Base-by-base conservation (phyloP, 2,888 invertebrate species). In the Nowickia ferox region DNA sequence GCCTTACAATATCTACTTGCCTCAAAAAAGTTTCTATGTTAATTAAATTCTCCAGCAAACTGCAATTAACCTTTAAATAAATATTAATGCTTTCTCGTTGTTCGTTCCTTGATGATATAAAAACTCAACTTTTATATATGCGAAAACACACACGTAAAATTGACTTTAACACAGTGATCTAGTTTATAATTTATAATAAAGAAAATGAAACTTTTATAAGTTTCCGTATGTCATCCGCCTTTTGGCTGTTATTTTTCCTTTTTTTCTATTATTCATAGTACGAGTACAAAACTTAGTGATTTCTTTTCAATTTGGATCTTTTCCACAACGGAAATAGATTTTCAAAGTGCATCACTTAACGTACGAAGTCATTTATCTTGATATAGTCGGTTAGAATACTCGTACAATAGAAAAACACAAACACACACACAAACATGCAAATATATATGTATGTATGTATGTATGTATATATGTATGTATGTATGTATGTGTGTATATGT, bases 151-250 rank as follows among this genome's bases (percentile, higher is more conserved):
- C 38, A 38, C 59, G 38, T 71, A 19, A 79, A 69, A 66, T 76
- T 77, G 82, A 77, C 63, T 83, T 83, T 83, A 77, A 76, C 82
- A 83, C 38, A 76, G 76, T 83, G 76, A 83, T 63, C 82, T 65
- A 77, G 61, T 77, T 80, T 80, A 48, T 66, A 72, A 74, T 66
- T 71, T 55, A 30, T 61, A 51, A 78, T 53, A 61, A 79, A 46
- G 40, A 65, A 55, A 63, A 63, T 72, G 1, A 40, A 72, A 72
- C 72, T 74, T 76, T 82, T 71, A 76, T 65, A 65, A 65, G 82
- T 83, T 82, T 82, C 76, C 82, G 76, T 71, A 76, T 71, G 55
- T 9, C 66, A 65, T 55, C 11, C 53, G 53, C 55, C 63, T 69
- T 75, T 63, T 51, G 19, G 9, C 11, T 61, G 15, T 1, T 57